phyloP scores from a whole-genome alignment of 2,888 invertebrate genomes.

The Aphodius granarius region DNA sequence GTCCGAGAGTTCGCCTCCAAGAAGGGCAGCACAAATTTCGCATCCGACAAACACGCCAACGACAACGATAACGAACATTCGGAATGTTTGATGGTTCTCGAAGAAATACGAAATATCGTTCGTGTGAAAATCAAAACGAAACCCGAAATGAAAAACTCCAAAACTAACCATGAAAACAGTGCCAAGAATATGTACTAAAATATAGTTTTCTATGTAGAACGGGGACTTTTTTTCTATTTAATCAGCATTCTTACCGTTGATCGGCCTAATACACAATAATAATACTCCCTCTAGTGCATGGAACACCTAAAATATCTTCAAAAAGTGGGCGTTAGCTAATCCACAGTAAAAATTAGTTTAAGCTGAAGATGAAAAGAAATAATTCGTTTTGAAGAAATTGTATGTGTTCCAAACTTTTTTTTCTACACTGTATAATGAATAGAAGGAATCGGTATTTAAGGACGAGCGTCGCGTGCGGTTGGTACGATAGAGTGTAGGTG shows the following conservation, averaged over 20 bases:
- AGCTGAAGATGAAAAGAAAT: no score
- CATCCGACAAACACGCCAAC: constrained; percentile 51
- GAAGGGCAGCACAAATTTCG: constrained; percentile 45
- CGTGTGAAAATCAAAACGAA: background rate
- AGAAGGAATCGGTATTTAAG: background rate
- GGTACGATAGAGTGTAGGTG: background rate
- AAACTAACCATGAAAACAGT: background rate
- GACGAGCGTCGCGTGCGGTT: background rate
- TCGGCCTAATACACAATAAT: background rate
- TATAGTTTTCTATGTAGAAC: no score
- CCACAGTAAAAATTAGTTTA: no score
- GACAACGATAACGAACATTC: constrained; percentile 50
- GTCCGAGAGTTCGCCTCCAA: constrained; percentile 53
- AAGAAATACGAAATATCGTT: constrained; percentile 7
- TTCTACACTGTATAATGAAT: no score
- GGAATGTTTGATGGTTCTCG: constrained; percentile 46
- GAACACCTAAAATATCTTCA: no score
- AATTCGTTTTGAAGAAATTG: no score
- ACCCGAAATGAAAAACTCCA: background rate
- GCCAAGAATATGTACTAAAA: background rate
- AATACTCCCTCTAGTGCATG: background rate
- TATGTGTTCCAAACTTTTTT: no score
- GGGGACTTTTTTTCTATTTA: no score
- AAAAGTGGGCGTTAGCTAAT: no score
- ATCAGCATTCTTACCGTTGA: background rate